phyloP scores from a whole-genome alignment of 2,113 vertebrate genomes.

The Aphelocoma coerulescens region DNA sequence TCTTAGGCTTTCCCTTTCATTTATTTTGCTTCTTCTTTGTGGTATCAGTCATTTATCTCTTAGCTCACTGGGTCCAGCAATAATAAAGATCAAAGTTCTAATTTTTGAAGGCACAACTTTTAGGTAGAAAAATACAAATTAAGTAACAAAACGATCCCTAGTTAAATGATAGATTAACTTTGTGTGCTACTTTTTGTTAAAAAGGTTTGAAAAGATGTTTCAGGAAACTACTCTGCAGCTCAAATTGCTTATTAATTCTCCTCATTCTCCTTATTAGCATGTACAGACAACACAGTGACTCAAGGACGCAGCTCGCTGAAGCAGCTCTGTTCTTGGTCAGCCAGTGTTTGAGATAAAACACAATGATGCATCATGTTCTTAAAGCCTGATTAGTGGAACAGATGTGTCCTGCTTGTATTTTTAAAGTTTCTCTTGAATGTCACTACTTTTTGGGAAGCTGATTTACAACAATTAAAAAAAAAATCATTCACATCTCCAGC shows the following conservation, averaged over 20 bases:
- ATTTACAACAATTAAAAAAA: not conserved
- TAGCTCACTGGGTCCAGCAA: not conserved
- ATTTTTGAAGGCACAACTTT: not conserved
- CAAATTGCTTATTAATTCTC: conserved; percentile 74
- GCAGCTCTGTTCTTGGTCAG: conserved; percentile 40
- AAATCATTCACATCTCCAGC: not conserved
- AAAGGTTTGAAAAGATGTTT: conserved; percentile 11
- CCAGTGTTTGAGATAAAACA: conserved; percentile 27
- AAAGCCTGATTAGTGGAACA: not conserved
- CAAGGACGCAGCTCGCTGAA: conserved; percentile 68
- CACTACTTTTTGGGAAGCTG: not conserved
- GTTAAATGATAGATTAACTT: not conserved
- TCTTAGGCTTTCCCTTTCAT: not conserved
- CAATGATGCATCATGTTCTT: conserved; percentile 6
- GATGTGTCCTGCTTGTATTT: not conserved
- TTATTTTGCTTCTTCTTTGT: not conserved
- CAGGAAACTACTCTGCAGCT: not conserved
- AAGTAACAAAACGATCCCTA: not conserved
- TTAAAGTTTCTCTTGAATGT: not conserved
- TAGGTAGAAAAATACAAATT: not conserved
- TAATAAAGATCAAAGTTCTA: not conserved
- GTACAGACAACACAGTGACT: conserved; percentile 56
- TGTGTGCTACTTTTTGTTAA: not conserved
- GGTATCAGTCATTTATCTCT: not conserved
- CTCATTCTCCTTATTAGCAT: conserved; percentile 72